Percentiles rank a stretch among this genome's conserved stretches.
These are phyloP conservation scores for Fissipunctia ypsillon DNA, from an alignment of 2,888 invertebrate genomes.

Conservation along the genomic window DNA sequence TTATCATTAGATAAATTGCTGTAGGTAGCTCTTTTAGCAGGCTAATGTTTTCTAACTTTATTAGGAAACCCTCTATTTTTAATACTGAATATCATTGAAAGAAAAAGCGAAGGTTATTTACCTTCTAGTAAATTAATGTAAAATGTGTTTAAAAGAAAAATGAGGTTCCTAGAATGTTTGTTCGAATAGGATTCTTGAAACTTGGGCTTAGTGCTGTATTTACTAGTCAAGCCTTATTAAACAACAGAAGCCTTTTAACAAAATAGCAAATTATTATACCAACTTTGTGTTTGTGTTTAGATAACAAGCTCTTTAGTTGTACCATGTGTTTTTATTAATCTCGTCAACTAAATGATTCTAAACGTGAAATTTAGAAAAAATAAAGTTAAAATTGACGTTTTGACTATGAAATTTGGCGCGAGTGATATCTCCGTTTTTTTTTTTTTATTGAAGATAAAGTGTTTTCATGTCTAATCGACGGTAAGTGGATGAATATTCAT, in stretches of 20 bases:
- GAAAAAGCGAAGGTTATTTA: not conserved
- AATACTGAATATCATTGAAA: not conserved
- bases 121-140: not conserved
- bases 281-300: not conserved
- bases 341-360: too few species aligned
- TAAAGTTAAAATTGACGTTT: too few species aligned
- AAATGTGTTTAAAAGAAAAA: not conserved
- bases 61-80: not conserved
- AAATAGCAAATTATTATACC: not conserved
- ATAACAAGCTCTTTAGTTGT: not conserved
- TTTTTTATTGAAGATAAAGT: too few species aligned
- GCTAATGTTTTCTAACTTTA: not conserved
- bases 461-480: too few species aligned
- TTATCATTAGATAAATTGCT: conserved; percentile 16
- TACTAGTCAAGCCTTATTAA: not conserved
- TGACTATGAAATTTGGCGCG: too few species aligned
- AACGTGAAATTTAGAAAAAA: too few species aligned
- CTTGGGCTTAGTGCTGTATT: not conserved
- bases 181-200: not conserved
- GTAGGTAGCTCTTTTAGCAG: not conserved
- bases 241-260: not conserved
- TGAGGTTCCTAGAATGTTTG: not conserved
- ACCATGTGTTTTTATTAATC: not conserved
- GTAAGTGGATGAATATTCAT: too few species aligned
- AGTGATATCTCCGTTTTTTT: too few species aligned